A percentile compares a stretch with the other conserved stretches of the same genome.
phyloP scores from a whole-genome alignment of 1,140 invertebrate genomes.

The Ruditapes philippinarum region DNA sequence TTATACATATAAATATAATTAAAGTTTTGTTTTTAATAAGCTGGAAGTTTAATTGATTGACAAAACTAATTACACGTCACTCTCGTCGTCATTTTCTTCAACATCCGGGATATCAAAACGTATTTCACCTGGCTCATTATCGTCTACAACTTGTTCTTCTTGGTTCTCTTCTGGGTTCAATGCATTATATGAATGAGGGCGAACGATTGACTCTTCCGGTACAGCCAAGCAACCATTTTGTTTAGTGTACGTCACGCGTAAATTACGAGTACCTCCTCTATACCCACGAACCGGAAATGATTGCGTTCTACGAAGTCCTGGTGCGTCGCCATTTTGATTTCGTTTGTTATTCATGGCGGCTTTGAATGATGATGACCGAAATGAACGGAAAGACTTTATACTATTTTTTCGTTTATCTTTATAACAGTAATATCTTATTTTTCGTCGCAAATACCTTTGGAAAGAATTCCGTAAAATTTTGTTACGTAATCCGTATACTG shows the following conservation, averaged over 20 bases:
- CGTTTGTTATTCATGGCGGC: constrained; percentile 31
- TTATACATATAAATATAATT: too few relatives aligned
- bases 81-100: not conserved
- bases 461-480: constrained; percentile 78
- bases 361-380: constrained; percentile 60
- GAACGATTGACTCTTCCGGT: constrained; percentile 34
- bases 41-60: too few relatives aligned
- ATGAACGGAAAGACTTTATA: constrained; percentile 73
- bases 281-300: constrained; percentile 66
- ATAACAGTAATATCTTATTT: constrained; percentile 71
- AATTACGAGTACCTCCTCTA: not conserved
- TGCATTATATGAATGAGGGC: constrained; percentile 73
- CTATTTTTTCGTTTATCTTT: constrained; percentile 74
- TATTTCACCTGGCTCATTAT: not conserved
- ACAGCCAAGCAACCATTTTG: not conserved
- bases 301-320: constrained; percentile 68
- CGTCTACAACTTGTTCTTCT: not conserved
- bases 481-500: constrained; percentile 79
- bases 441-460: constrained; percentile 72
- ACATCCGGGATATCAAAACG: constrained; percentile 14
- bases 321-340: constrained; percentile 39
- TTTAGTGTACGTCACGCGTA: not conserved
- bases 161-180: constrained; percentile 11
- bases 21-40: too few relatives aligned
- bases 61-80: too few relatives aligned